Evolutionary conservation across 1,140 invertebrate genomes (phyloP).

Genomic region (Sinella curviseta): DNA sequence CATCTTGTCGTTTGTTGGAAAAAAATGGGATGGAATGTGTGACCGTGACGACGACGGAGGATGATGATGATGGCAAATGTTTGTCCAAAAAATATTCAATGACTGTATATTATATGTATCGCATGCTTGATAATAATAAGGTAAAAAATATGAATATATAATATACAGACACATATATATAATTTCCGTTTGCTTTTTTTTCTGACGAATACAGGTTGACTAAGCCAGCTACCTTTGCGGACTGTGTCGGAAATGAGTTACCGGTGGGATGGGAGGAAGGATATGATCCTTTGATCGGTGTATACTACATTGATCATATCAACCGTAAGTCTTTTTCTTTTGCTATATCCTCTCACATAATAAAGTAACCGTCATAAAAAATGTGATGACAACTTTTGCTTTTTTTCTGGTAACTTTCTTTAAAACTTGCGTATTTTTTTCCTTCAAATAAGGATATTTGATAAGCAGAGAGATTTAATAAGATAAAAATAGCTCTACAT

Average conservation of each 20-base stretch:
- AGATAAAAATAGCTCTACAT: too few species aligned
- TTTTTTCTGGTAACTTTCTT: constrained; percentile 2
- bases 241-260: constrained; percentile 95
- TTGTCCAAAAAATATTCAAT: too few species aligned
- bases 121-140: too few species aligned
- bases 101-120: too few species aligned
- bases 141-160: too few species aligned
- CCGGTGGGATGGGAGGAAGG: constrained; percentile 96
- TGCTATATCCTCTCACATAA: constrained; percentile 8
- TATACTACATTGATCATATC: constrained; percentile 95
- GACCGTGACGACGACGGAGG: too few species aligned
- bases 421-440: neutral
- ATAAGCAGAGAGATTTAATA: too few species aligned
- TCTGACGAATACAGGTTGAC: constrained; percentile 82
- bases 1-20: too few species aligned
- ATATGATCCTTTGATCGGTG: constrained; percentile 86
- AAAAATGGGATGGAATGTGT: too few species aligned
- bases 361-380: neutral
- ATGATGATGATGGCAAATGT: too few species aligned
- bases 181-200: neutral
- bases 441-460: too few species aligned
- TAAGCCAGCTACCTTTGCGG: constrained; percentile 93
- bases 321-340: constrained; percentile 73
- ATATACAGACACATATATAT: neutral
- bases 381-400: neutral